Base-by-base conservation (phyloP, 2,888 invertebrate species). In the Eurytoma adleriae region DNA sequence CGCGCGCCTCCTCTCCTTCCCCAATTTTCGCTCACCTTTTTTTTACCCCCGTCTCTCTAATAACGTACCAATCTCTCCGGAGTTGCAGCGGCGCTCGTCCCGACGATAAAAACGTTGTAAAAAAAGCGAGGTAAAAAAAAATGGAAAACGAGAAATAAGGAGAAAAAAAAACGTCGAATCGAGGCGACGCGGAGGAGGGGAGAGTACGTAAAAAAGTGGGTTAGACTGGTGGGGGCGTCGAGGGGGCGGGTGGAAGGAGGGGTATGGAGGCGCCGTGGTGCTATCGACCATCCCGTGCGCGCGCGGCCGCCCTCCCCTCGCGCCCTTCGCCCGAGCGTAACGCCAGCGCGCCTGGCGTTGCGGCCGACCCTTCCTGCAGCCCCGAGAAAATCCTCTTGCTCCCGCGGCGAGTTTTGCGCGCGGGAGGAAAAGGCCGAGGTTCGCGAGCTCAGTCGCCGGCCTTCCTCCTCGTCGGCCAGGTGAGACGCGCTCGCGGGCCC, bases 201-300 rank as follows among this genome's bases (percentile, higher is more conserved):
- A 59, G 52, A 40, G n/a, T n/a, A 48, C 10, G 30, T 52, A 62
- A 78, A 78, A 78, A 78, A 72, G 72, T 72, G 78, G 78, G 72
- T 78, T 72, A 67, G 73, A 62, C 54, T 78, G 40, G 40, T 40
- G 78, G 56, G 71, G 62, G 12, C 12, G 24, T 18, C 7, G 30
- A 50, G 24, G 50, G 20, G 16, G 18, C 7, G n/a, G 10, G 54
- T 30, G 30, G 16, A 61, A 48, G 18, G 3, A 67, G 50, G 20
- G 57, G 57, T 27, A 4, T 52, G 14, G 72, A 62, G 16, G 40
- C 24, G 66, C 18, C 50, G 79, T 70, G 78, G 78, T 78, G 82
- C 85, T 85, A 85, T 86, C 84, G 85, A 85, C 85, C 86, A 85
- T 84, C 85, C 84, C 84, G 82, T 83, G 82, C 81, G 82, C 82